Base-by-base conservation (phyloP, 1,140 invertebrate species). In the Dendrolimus punctatus region DNA sequence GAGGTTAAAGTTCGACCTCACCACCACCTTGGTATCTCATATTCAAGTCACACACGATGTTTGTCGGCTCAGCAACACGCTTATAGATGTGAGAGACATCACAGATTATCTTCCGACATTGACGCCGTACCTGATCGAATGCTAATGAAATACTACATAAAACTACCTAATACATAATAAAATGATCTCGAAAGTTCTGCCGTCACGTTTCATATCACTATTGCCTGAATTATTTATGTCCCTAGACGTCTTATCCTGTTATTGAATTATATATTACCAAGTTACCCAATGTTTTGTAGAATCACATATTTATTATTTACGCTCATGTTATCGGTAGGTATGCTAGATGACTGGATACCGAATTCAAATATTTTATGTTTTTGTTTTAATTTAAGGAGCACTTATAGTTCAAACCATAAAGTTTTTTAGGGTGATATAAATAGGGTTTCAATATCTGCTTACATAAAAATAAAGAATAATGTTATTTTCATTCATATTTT, bases 21-120 rank as follows among this genome's bases (percentile, higher is more conserved):
- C 36, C 6, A 47, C 54, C 46, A 9, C 59, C 52, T 65, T 57
- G 56, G 60, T 57, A 49, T 54, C 38, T 46, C 48, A 43, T 57
- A 64, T 68, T 65, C 60, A 46, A 54, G 55, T 55, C 62, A 60
- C 62, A 60, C 57, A 49, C 60, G 54, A 49, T 58, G 49, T 57
- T 54, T 52, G 58, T 50, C 46, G 43, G 49, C 37, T 55, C 56
- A 23, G 23, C 23, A 23, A 23, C 23, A 23, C 57, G 9, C 55
- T 58, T 55, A 42, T 54, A 49, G 44, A 68, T 65, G 63, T 63
- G 50, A 43, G 42, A 48, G 62, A 64, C 71, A 68, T 71, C 60
- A 53, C 52, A 64, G 66, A 74, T 74, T 66, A 70, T 66, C 67
- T 40, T 55, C 40, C 63, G 66, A 63, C 73, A 76, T 73, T 76